A percentile compares a stretch with the other conserved stretches of the same genome.
These are phyloP conservation scores for Unio delphinus DNA, from an alignment of 2,888 invertebrate genomes.

Conservation along the genomic window DNA sequence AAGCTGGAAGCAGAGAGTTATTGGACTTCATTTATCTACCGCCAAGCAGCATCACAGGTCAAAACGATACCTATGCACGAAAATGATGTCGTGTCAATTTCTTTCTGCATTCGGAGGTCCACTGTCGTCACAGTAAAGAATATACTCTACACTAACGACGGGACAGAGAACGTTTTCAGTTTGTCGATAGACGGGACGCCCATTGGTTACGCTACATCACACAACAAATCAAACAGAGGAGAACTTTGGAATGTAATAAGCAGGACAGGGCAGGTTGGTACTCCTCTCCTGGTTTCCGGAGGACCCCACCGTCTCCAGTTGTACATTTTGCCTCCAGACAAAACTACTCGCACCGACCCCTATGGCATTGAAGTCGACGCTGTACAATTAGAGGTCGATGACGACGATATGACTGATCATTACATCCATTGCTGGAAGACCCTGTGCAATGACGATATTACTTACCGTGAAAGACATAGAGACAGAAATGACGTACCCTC, in stretches of 20 bases:
- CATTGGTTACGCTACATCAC: slow-evolving; percentile 14
- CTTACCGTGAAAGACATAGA: slow-evolving; percentile 16
- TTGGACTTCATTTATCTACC: slow-evolving; percentile 18
- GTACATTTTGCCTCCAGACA: slow-evolving; percentile 6
- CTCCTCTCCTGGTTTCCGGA: slow-evolving; percentile 6
- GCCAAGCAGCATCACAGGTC: slow-evolving; percentile 20
- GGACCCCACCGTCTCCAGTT: slow-evolving; percentile 15
- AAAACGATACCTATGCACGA: slow-evolving; percentile 19
- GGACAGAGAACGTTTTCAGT: slow-evolving; percentile 9
- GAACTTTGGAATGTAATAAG: slow-evolving; percentile 14
- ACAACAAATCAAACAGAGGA: slow-evolving; percentile 12
- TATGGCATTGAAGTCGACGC: slow-evolving; percentile 21
- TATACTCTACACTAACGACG: slow-evolving; percentile 22
- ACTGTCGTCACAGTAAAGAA: slow-evolving; percentile 14
- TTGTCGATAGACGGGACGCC: slow-evolving; percentile 8
- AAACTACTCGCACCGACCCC: slow-evolving; percentile 5
- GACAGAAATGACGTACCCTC: slow-evolving; percentile 20
- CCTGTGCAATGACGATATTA: slow-evolving; percentile 20
- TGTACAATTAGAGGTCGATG: slow-evolving; percentile 15
- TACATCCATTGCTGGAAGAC: slow-evolving; percentile 21
- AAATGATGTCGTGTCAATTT: slow-evolving; percentile 15
- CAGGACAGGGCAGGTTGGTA: slow-evolving; percentile 11
- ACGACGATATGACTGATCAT: slow-evolving; percentile 14
- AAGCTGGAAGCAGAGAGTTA: slow-evolving; percentile 25
- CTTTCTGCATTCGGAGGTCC: slow-evolving; percentile 17